Conservation (phyloP, 2,113 vertebrate species). For the Petroica traversi region DNA sequence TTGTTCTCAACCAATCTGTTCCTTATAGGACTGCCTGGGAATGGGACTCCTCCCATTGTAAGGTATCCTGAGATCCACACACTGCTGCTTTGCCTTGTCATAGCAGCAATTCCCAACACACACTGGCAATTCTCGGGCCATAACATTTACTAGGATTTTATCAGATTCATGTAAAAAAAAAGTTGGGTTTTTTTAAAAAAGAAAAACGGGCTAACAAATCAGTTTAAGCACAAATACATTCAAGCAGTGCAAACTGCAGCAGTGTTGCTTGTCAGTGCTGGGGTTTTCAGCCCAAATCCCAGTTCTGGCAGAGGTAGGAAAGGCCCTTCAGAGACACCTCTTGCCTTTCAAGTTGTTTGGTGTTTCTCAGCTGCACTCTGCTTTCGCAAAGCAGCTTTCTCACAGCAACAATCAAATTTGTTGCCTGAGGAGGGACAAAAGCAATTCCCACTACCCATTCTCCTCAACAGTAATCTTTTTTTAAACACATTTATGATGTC, state of each 20-base stretch:
- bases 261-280: background rate
- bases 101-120: background rate
- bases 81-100: background rate
- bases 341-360: background rate
- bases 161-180: background rate
- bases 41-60: background rate
- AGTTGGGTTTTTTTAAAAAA: background rate
- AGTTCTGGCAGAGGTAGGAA: background rate
- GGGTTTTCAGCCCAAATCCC: background rate
- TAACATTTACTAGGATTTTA: background rate
- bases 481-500: background rate
- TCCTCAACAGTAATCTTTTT: background rate
- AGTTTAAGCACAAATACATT: background rate
- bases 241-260: background rate
- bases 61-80: fast-evolving
- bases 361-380: background rate
- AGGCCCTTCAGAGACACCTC: background rate
- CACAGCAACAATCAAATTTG: background rate
- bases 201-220: background rate
- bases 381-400: background rate
- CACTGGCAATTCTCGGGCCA: fast-evolving
- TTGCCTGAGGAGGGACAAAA: background rate
- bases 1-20: background rate
- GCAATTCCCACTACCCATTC: constrained; percentile 2
- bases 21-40: background rate